Evolutionary conservation across 2,888 invertebrate genomes (phyloP), one percentile per base, ranked within the genome.

Genomic region (Drosophila ustulata): DNA sequence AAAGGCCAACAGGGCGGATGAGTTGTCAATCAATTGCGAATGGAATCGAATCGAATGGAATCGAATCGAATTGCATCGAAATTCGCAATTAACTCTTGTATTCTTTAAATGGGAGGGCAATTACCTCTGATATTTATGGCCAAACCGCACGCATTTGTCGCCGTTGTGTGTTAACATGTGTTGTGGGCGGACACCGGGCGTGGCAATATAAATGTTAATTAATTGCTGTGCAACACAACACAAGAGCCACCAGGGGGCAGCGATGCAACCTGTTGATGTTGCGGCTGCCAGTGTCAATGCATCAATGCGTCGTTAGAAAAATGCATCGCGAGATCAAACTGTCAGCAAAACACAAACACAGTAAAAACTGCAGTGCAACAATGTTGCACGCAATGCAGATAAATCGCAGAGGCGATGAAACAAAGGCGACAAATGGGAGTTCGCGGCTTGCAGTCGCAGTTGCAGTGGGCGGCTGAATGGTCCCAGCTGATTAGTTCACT

Each of bases 191-290:
- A 26, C 46, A 26, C 46, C 43, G 58, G 63, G 74, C 68, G 62
- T 57, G 49, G 30, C 59, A 47, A 46, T 34, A 23, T 46, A 34
- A 37, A 50, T 61, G 66, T 69, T 82, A 85, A 84, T 84, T 85
- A 88, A 88, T 88, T 73, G 68, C 64, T 37, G 32, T 55, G 59
- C 57, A 65, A 55, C 49, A 46, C 28, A 43, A 28, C 18, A 18
- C 18, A 18, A 18, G 18, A 18, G 28, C 32, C 47, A 9, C 49
- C 47, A 13, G 37, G 26, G 34, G 18, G 18, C 18, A 18, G 26
- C 37, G 45, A 9, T 43, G 41, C 66, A 52, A 89, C 90, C 88
- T 89, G 90, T 90, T 89, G 90, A 79, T 43, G 59, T 28, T 58
- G 58, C 23, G 37, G 7, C 8, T 11, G 6, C 34, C 46, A 70